Evolutionary conservation across 2,113 vertebrate species (phyloP).

Genomic region (Microcebus jonahi): DNA sequence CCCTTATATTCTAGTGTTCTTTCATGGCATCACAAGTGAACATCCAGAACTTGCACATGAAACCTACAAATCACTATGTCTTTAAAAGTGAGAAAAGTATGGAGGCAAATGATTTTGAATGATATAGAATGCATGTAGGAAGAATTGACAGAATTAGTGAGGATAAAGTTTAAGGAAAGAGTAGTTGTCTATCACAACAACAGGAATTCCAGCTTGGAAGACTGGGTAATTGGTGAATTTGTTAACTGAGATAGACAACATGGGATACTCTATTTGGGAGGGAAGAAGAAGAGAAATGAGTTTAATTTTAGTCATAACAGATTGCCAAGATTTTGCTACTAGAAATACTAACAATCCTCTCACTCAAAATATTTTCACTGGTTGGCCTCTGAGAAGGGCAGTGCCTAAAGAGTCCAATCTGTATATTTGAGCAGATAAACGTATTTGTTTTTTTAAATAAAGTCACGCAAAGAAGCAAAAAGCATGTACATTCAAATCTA

Average conservation of each 20-base stretch:
- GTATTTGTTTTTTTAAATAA: not conserved
- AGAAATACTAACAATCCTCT: not conserved
- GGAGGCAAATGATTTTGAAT: not conserved
- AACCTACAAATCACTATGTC: not conserved
- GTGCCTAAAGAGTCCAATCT: not conserved
- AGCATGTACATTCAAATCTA: not conserved
- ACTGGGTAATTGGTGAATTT: not conserved
- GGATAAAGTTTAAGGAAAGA: not conserved
- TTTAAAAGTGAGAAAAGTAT: not conserved
- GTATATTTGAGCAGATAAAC: not conserved
- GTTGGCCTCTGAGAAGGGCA: not conserved
- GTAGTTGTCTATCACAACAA: not conserved
- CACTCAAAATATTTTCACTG: not conserved
- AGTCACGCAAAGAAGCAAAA: not conserved
- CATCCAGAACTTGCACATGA: not conserved
- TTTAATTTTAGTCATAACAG: not conserved
- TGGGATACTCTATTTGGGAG: not conserved
- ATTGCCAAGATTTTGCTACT: not conserved
- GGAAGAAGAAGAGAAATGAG: not conserved
- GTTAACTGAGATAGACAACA: not conserved
- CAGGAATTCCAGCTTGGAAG: not conserved
- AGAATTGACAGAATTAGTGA: conserved; percentile 6
- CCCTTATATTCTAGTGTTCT: not conserved
- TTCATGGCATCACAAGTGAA: not conserved
- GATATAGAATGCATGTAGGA: not conserved